Evolutionary conservation across 2,888 invertebrate species (phyloP).

Genomic region (Carabus problematicus): DNA sequence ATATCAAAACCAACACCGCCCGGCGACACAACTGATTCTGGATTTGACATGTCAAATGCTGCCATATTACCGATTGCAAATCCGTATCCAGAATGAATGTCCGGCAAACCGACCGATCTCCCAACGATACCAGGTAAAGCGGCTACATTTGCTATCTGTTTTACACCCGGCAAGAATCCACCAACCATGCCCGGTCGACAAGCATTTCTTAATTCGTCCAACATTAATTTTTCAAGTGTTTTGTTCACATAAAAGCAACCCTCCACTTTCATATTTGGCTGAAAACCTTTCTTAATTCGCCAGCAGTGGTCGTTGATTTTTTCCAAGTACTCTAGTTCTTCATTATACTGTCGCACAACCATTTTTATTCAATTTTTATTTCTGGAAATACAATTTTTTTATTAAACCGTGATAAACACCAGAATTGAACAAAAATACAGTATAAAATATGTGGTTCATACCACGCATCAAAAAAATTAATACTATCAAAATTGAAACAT

Average conservation of each 20-base stretch:
- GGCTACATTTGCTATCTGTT: constrained; percentile 99
- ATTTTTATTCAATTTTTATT: constrained; percentile 61
- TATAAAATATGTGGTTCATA: neutral
- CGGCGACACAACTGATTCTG: constrained; percentile 92
- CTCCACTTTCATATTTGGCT: constrained; percentile 99
- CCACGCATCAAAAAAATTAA: neutral
- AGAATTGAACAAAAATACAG: neutral
- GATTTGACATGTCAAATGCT: constrained; percentile 94
- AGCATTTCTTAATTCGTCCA: constrained; percentile 92
- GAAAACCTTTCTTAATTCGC: constrained; percentile 98
- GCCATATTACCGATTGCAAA: constrained; percentile 99
- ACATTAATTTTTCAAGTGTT: constrained; percentile 91
- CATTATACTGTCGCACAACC: constrained; percentile 90
- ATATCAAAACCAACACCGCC: constrained; percentile 99
- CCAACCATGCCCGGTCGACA: constrained; percentile 90
- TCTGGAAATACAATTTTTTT: neutral
- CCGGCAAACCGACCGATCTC: constrained; percentile 91
- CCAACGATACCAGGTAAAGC: constrained; percentile 97
- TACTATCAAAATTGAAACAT: too few species aligned
- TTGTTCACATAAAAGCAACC: constrained; percentile 96
- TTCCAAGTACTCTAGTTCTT: constrained; percentile 92
- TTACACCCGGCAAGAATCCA: constrained; percentile 97
- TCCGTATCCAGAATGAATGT: constrained; percentile 98
- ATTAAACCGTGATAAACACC: neutral
- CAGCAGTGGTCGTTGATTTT: constrained; percentile 85